These are phyloP conservation scores for Dicyrtoma fusca DNA, from an alignment of 2,888 invertebrate species.

Conservation along the genomic window DNA sequence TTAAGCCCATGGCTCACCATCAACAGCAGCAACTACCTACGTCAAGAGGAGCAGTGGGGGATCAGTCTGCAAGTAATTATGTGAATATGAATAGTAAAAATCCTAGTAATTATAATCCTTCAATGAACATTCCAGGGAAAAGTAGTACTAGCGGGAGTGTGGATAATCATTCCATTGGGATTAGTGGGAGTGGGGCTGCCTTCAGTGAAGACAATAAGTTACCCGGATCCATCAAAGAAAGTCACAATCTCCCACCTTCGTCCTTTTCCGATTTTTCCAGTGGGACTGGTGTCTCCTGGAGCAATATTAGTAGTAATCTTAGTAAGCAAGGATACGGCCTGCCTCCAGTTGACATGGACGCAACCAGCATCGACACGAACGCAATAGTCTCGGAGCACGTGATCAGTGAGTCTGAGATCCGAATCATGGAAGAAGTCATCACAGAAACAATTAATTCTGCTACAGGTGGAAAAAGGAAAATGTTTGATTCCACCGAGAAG, in stretches of 20 bases:
- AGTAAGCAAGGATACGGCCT: no score
- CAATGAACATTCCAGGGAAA: neutral
- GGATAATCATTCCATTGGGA: constrained; percentile 13
- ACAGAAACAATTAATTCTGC: constrained; percentile 1
- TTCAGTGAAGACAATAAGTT: constrained; percentile 6
- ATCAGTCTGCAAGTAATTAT: no score
- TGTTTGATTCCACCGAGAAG: neutral
- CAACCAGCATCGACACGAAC: neutral
- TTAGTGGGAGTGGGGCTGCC: neutral
- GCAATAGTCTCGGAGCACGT: neutral
- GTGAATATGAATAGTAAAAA: no score
- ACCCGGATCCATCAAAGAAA: neutral
- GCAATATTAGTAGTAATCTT: no score
- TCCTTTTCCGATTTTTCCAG: no score
- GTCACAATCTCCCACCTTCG: no score
- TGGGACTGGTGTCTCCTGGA: no score
- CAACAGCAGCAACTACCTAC: no score
- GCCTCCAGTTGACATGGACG: no score
- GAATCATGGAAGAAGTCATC: constrained; percentile 9
- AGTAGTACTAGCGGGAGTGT: neutral
- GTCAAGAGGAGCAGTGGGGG: neutral
- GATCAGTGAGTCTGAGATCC: neutral
- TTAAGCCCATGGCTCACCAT: neutral
- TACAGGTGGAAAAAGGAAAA: neutral
- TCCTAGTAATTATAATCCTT: neutral